Base-by-base conservation (phyloP, 2,113 vertebrate species). In the Furnarius figulus region DNA sequence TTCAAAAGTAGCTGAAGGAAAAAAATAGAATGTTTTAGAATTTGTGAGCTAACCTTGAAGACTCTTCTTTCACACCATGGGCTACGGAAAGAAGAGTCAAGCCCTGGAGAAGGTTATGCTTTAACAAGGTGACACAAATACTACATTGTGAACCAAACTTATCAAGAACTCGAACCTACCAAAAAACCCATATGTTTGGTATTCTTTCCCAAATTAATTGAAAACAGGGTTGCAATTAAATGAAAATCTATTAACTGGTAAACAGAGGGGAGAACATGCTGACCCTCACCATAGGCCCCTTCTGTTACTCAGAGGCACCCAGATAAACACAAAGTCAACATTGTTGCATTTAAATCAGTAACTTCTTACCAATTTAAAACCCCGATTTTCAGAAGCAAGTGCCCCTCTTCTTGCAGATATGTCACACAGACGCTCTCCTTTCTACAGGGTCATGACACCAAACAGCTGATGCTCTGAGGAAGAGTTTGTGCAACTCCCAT, bases 1-100 rank as follows among this genome's bases (percentile, higher is more conserved):
- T 89, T 97, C 59, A 90, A 83, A 96, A 94, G 72, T 77, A 97
- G 59, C 74, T 93, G 72, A 84, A 70, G 81, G 65, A 49, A 84
- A 87, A 94, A 93, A 89, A 11, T 14, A 89, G 37, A 88, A 83
- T 71, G 8, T 17, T 87, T 93, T 76, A 58, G 71, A 80, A 77
- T 70, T 59, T 89, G 70, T 27, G 67, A 90, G 33, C 66, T 96
- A 90, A 67, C 47, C 68, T 92, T 92, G 73, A 68, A 97, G 86
- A 68, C 67, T 77, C 49, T 93, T 71, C 87, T 79, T 91, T 78
- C 75, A 80, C 30, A 94, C 81, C 73, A 58, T 22, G 73, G 40
- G 31, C 50, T 95, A 39, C 23, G 42, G 81, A 75, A 90, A 44
- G 73, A 80, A 70, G 31, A 52, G 37, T 63, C 79, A 93, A 81